Evolutionary conservation across 2,797 vertebrate species (phyloP), one percentile per base, ranked within the genome.

Genomic region (Iguana delicatissima): DNA sequence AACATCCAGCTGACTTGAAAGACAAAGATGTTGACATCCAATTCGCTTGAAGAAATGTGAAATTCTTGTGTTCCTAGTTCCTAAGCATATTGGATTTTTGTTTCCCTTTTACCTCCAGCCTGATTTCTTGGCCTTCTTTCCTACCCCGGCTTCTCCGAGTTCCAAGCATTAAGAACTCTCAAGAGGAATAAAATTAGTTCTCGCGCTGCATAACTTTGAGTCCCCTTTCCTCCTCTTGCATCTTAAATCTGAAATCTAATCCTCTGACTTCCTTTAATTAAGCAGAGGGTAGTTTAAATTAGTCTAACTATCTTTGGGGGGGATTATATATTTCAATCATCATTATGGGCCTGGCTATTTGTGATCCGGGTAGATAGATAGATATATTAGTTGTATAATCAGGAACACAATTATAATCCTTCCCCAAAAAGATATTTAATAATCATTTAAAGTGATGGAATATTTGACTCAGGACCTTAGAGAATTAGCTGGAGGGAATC

Each of bases 301-400:
- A 96, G 96, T 97, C 97, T 96, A 97, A 93, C 97, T 96, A 97
- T 97, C 97, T 97, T 97, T 96, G 89, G 96, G 96, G 81, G 94
- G 96, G 97, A 97, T 98, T 98, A 98, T 96, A 86, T 96, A 95
- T 97, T 97, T 97, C 97, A 97, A 96, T 97, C 97, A 97, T 96
- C 96, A 95, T 97, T 96, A 97, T 82, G 90, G 67, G 96, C 87
- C 91, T 96, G 96, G 97, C 95, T 97, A 97, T 97, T 96, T 97
- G 97, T 95, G 96, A 96, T 96, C 96, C 82, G 93, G 96, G 3
- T 29, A 95, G 95, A 95, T 92, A 96, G 95, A 94, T 93, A 93
- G 96, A 92, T 96, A 95, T 96, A 96, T 96, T 94, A 95, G 12
- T 96, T 96, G 94, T 96, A 96, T 96, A 95, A 97, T 97, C 96